Evolutionary conservation across 2,113 vertebrate species (phyloP).

Genomic region (Candoia aspera): DNA sequence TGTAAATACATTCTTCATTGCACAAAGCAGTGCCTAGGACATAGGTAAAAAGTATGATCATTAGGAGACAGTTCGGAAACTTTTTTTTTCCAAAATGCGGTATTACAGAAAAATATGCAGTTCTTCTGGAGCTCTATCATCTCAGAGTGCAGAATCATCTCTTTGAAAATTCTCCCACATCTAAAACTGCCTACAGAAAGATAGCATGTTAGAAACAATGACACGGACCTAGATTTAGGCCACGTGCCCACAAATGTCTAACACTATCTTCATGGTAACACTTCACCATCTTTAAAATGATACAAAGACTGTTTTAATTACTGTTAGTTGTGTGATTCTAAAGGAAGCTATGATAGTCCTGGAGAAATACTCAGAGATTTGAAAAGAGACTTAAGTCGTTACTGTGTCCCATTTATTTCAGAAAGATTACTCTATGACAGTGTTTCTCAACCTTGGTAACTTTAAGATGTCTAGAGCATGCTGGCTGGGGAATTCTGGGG

Average conservation of each 20-base stretch:
- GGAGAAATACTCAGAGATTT: background rate
- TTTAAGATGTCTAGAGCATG: background rate
- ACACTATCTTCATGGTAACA: background rate
- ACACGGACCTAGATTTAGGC: background rate
- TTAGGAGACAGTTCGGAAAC: background rate
- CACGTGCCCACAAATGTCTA: background rate
- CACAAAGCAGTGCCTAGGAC: background rate
- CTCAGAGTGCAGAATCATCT: background rate
- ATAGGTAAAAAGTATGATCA: background rate
- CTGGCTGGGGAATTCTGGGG: no score
- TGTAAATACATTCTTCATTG: background rate
- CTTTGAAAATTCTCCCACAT: background rate
- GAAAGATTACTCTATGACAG: background rate
- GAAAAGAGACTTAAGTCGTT: background rate
- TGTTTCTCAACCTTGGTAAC: background rate
- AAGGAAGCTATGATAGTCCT: background rate
- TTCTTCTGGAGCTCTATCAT: background rate
- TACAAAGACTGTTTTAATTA: background rate
- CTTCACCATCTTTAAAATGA: background rate
- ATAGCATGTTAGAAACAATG: background rate
- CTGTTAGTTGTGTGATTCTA: background rate
- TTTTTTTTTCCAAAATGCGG: background rate
- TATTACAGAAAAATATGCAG: background rate
- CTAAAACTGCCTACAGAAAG: background rate
- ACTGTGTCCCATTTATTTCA: background rate